phyloP scores from a whole-genome alignment of 2,113 vertebrate species.

The Megatriorchis doriae region DNA sequence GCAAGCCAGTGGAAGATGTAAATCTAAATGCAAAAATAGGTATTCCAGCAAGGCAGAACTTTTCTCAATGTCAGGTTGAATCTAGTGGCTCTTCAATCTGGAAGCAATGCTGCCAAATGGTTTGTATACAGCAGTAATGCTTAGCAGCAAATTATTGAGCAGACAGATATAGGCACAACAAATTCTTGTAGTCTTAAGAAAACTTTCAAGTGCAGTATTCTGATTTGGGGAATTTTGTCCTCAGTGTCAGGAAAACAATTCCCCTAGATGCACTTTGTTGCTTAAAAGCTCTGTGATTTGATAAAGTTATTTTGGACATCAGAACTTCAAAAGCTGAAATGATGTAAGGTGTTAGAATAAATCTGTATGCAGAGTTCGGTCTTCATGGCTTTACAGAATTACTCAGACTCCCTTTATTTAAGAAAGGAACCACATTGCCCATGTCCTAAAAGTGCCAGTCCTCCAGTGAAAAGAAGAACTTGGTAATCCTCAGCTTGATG shows the following conservation, averaged over 20 bases:
- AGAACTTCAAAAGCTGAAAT: background rate
- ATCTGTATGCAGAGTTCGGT: background rate
- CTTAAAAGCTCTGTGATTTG: background rate
- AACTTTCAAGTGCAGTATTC: background rate
- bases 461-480: background rate
- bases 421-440: background rate
- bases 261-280: background rate
- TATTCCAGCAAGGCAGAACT: background rate
- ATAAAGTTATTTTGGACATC: background rate
- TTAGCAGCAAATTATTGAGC: background rate
- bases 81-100: background rate
- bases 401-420: conserved; percentile 39
- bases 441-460: background rate
- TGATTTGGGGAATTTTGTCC: background rate
- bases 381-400: conserved; percentile 18
- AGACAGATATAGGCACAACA: background rate
- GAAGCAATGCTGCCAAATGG: background rate
- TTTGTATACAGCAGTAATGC: background rate
- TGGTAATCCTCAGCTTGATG: background rate
- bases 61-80: background rate
- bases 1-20: background rate
- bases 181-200: background rate
- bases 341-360: background rate
- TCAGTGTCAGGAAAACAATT: background rate
- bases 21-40: background rate